Base-by-base conservation (phyloP, 2,888 invertebrate genomes). In the Sinodicranocentrus sp. region DNA sequence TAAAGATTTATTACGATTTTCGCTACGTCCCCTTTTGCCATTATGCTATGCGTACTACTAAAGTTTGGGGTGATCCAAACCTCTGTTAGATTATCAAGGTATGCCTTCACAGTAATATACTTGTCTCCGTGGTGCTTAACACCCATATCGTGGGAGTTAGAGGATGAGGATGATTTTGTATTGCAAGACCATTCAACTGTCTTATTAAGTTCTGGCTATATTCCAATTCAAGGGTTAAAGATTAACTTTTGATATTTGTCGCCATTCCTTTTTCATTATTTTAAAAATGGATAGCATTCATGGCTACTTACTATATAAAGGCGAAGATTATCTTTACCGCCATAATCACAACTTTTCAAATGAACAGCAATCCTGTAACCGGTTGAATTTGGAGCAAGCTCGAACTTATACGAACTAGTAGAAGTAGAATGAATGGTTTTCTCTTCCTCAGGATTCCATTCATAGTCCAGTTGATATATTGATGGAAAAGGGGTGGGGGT, bases 1-100 rank as follows among this genome's bases (percentile, higher is more conserved):
- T 75, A 75, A 28, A 75, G n/a, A 48, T 48, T 65, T 0, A 65
- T 19, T 1, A 75, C 63, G n/a, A 72, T 59, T n/a, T 17, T 19
- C 1, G 57, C 59, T 72, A 57, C 13, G 19, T 57, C 23, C 19
- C n/a, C 39, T 33, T 57, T 15, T 33, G 23, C 71, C 10, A 19
- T 28, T 33, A 15, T 65, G 43, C 23, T 6, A 68, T 44, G 43
- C 23, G 10, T 2, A 59, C 25, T 25, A 6, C 10, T 2, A 10
- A 63, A 63, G 1, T 33, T 17, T 28, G 63, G 26, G 17, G 19
- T 33, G 13, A 63, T 63, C 5, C n/a, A 10, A n/a, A 63, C 63
- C 2, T 63, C 63, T 19, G 1, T 28, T 10, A 63, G 6, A 5
- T 19, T 15, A 63, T 63, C 63, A 8, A 15, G 1, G 10, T 17